A percentile compares a stretch with the other conserved stretches of the same genome.
Conservation (phyloP, 1,140 invertebrate species). For the Drosophila lini region DNA sequence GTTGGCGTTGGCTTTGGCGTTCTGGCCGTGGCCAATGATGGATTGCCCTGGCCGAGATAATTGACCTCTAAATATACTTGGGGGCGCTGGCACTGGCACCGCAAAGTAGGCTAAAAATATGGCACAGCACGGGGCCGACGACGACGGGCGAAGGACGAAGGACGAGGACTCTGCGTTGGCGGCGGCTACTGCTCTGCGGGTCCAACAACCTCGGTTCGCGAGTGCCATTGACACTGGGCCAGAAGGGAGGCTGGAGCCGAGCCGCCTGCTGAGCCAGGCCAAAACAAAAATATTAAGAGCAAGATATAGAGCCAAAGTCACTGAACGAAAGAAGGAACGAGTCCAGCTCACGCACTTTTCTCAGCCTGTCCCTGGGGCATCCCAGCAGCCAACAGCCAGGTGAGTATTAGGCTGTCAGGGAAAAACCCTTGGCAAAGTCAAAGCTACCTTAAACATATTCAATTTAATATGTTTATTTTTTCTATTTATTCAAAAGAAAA, state of each 20-base stretch:
- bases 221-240: conserved; percentile 74
- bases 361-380: background rate
- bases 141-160: background rate
- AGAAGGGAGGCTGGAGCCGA: conserved; percentile 36
- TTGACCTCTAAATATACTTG: conserved; percentile 79
- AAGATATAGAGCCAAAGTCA: conserved; percentile 54
- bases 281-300: conserved; percentile 40
- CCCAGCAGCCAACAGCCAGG: background rate
- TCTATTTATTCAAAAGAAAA: background rate
- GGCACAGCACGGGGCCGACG: conserved; percentile 48
- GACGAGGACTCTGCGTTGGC: conserved; percentile 28
- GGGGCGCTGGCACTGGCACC: conserved; percentile 40
- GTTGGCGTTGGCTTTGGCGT: conserved; percentile 20
- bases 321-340: conserved; percentile 67
- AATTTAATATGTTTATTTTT: background rate
- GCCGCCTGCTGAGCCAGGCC: conserved; percentile 44
- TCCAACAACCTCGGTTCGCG: conserved; percentile 68
- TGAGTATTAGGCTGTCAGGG: conserved; percentile 1
- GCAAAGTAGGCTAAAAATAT: conserved; percentile 80
- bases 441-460: background rate
- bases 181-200: conserved; percentile 28
- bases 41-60: conserved; percentile 67
- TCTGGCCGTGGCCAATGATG: conserved; percentile 50
- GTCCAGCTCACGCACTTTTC: conserved; percentile 66
- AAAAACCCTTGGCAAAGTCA: background rate